A percentile compares a stretch with the other conserved stretches of the same genome.
Conservation (phyloP, 2,888 invertebrate genomes). For the Nephrotoma guestfalica region DNA sequence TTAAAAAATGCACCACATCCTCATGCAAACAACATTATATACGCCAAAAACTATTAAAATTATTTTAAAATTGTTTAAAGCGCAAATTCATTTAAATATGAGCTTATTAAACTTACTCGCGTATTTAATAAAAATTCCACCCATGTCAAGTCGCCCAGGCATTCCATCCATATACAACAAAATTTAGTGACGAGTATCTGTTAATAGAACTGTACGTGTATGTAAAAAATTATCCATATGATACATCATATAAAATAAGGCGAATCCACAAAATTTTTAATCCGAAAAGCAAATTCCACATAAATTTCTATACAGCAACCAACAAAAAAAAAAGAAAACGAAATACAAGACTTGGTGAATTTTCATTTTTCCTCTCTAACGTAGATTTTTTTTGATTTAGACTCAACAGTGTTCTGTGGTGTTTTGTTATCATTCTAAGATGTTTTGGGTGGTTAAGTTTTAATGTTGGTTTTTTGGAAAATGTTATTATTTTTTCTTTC, state of each 20-base stretch:
- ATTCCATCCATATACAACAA: neutral
- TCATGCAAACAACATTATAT: too few species aligned
- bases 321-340: neutral
- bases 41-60: too few species aligned
- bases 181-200: neutral
- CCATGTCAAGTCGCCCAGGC: neutral
- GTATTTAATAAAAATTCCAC: neutral
- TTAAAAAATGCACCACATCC: too few species aligned
- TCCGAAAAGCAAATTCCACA: neutral
- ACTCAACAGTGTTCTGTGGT: neutral
- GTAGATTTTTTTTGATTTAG: neutral
- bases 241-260: neutral
- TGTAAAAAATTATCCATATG: neutral
- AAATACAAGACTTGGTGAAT: neutral
- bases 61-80: too few species aligned
- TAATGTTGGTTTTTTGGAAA: neutral
- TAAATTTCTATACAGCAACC: neutral
- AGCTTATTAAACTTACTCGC: too few species aligned
- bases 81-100: too few species aligned
- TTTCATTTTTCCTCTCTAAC: neutral
- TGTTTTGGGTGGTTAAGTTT: neutral
- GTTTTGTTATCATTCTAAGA: neutral
- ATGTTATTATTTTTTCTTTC: neutral
- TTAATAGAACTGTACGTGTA: neutral
- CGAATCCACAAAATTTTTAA: neutral